Base-by-base conservation (phyloP, 2,888 invertebrate genomes). In the Phania funesta region DNA sequence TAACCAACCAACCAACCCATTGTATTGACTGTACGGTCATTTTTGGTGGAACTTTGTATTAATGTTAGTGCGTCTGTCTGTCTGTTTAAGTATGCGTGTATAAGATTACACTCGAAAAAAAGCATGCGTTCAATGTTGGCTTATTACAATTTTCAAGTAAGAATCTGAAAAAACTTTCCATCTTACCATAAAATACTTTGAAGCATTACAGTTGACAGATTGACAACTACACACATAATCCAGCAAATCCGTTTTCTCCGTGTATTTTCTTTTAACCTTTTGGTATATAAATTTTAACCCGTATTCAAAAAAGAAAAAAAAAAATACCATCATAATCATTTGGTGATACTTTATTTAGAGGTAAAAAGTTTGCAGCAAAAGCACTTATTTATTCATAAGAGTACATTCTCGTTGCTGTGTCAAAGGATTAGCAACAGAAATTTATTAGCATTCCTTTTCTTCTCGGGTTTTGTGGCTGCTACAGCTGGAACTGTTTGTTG, bases 381-480 rank as follows among this genome's bases (percentile, higher is more conserved):
- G 50, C 32, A 35, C 7, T 50, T 56, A 35, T 50, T 22, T 11
- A 8, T 56, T n/a, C 22, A 46, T 41, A 38, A 24, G 16, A 58
- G 29, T 56, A 41, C 44, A 65, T 46, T 75, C 58, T 70, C 74
- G 26, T 74, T 74, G 64, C 80, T 77, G 74, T 83, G 71, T 77
- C 83, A 84, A 84, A 82, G 84, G 84, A 84, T 84, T 83, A 84
- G 79, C 74, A 80, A 71, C 60, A 60, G 46, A 77, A 77, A 84
- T 84, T 84, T 84, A 83, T 84, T 82, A 70, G 70, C 74, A 78
- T 79, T 70, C 46, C 54, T 44, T 74, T 64, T 35, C 41, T 41
- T 77, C n/a, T n/a, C n/a, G n/a, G 20, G 35, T 41, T 41, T 52
- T 41, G 24, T 11, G 11, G 20, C 32, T 29, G 50, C 18, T 29